Percentiles rank a stretch among this genome's conserved stretches.
phyloP scores from a whole-genome alignment of 2,888 invertebrate genomes.

The Cyaniris semiargus region DNA sequence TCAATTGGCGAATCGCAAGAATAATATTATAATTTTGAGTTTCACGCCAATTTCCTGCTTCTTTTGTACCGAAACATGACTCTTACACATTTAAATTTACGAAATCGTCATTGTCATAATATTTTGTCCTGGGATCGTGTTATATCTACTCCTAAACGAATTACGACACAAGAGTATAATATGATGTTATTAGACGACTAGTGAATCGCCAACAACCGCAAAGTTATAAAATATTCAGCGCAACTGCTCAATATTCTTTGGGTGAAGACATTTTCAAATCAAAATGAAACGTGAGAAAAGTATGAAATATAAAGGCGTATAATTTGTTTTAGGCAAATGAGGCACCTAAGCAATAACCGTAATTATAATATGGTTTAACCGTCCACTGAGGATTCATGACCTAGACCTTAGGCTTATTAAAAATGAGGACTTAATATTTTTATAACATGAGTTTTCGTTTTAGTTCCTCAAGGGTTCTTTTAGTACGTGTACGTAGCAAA shows the following conservation, averaged over 20 bases:
- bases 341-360: neutral
- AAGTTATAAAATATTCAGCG: constrained; percentile 1
- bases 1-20: too few relatives aligned
- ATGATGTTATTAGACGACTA: neutral
- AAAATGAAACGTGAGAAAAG: constrained; percentile 19
- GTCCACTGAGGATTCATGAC: neutral
- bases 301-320: constrained; percentile 8
- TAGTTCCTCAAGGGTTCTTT: too few relatives aligned
- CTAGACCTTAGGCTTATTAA: neutral
- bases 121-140: neutral
- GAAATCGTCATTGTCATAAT: neutral
- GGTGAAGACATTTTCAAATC: constrained; percentile 27
- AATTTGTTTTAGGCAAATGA: neutral
- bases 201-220: neutral
- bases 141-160: neutral
- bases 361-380: neutral
- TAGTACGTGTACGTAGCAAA: too few relatives aligned
- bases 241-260: constrained; percentile 27
- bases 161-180: neutral
- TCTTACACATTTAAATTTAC: neutral
- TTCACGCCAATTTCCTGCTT: too few relatives aligned
- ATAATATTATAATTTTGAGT: too few relatives aligned
- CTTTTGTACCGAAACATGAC: too few relatives aligned
- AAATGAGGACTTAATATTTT: neutral
- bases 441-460: too few relatives aligned